Evolutionary conservation across 2,113 vertebrate species (phyloP), one percentile per base, ranked within the genome.

Genomic region (Cyphomyrus plagiostoma): DNA sequence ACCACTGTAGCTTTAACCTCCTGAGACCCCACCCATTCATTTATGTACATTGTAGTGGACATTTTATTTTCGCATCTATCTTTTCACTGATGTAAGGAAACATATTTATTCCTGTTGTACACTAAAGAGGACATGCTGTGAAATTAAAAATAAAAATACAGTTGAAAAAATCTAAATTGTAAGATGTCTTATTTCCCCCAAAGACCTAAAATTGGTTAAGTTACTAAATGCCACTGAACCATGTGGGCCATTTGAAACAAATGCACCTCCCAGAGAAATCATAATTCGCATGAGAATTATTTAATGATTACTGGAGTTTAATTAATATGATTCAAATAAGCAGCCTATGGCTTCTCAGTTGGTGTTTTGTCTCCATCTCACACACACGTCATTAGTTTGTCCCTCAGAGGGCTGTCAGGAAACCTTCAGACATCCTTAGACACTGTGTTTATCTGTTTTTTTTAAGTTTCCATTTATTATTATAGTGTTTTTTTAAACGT

Each of bases 341-440:
- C 15, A 80, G 74, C 74, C 74, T 42, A 19, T 80, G 15, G 30
- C 6, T 84, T 84, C 45, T 48, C 42, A 9, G 35, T 48, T 80
- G 35, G 35, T 9, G 42, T 9, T 46, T n/a, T 84, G 7, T 48
- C 42, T 48, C 82, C 13, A 56, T 88, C 87, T 87, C 91, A 91
- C 91, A 91, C 84, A 70, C 90, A 46, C 17, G 17, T 62, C 74
- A 42, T 80, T 80, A 80, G 39, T 23, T 86, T 46, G 89, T 49
- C 92, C 93, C 93, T 83, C 3, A 0, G 94, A 95, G 93, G 89
- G 93, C 88, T 83, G 74, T 92, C 56, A 95, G 95, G 94, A 95
- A 95, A 92, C n/a, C 35, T 87, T 91, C 70, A 88, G 92, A 86
- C 90, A 87, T 88, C 8, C 90, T 87, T 46, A 52, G 46, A 90